Percentiles rank a stretch among this genome's conserved stretches.
Evolutionary conservation across 2,888 invertebrate species (phyloP).

Genomic region (Lingula anatina): DNA sequence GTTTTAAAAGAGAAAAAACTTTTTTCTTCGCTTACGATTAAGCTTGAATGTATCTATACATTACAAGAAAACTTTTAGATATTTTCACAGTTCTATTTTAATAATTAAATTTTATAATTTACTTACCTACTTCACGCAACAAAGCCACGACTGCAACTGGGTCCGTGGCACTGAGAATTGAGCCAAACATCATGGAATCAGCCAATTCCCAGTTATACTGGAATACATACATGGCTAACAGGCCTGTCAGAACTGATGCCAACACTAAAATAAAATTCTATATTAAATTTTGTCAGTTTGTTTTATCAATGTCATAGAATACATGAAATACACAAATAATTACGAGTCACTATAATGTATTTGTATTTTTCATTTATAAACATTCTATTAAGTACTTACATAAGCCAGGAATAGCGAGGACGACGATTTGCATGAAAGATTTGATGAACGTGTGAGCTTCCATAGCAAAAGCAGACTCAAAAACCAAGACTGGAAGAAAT

Average conservation of each 20-base stretch:
- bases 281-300: too few relatives aligned
- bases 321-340: too few relatives aligned
- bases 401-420: constrained; percentile 46
- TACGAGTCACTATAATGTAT: too few relatives aligned
- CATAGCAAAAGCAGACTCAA: constrained; percentile 53
- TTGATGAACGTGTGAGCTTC: constrained; percentile 51
- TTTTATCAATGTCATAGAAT: neutral
- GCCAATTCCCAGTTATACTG: constrained; percentile 48
- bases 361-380: too few relatives aligned
- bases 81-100: too few relatives aligned
- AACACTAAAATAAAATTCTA: constrained; percentile 26
- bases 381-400: too few relatives aligned
- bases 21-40: too few relatives aligned
- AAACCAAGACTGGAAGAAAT: constrained; percentile 53
- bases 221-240: constrained; percentile 33
- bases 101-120: too few relatives aligned
- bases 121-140: constrained; percentile 52
- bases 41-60: too few relatives aligned
- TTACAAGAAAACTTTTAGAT: too few relatives aligned
- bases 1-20: too few relatives aligned
- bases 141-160: constrained; percentile 55
- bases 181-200: constrained; percentile 49
- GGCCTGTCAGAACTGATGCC: constrained; percentile 34
- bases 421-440: constrained; percentile 41
- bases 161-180: constrained; percentile 54